Evolutionary conservation across 2,113 vertebrate genomes (phyloP).

Genomic region (Ibidorhyncha struthersii): DNA sequence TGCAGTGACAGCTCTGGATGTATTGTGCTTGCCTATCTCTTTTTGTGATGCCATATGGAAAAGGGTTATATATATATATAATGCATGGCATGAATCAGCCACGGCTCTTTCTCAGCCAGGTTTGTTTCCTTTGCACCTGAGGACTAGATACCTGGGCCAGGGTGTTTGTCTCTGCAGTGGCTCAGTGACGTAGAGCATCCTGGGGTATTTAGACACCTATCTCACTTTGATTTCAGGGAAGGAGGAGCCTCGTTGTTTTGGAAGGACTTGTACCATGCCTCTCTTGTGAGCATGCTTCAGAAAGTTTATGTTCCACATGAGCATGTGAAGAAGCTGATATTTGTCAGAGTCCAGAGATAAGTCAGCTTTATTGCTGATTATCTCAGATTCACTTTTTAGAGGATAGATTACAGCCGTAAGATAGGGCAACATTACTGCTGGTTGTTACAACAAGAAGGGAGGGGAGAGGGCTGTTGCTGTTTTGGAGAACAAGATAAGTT

Average conservation of each 20-base stretch:
- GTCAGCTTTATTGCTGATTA: background rate
- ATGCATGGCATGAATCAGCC: background rate
- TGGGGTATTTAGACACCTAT: background rate
- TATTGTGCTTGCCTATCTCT: background rate
- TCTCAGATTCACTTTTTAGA: background rate
- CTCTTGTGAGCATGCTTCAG: background rate
- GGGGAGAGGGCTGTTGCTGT: background rate
- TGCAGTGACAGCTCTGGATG: background rate
- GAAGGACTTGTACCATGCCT: background rate
- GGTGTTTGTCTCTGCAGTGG: background rate
- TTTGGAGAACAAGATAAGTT: background rate
- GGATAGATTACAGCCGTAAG: background rate
- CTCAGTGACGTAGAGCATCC: background rate
- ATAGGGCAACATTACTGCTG: background rate
- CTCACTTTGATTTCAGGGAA: background rate
- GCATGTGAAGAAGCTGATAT: background rate
- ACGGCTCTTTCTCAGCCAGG: background rate
- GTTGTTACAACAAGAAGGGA: background rate
- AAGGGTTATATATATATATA: background rate
- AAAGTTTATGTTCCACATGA: background rate
- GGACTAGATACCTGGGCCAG: background rate
- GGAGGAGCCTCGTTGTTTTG: background rate
- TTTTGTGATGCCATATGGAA: background rate
- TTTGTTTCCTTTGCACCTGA: background rate
- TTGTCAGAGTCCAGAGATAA: constrained; percentile 1